Conservation (phyloP, 1,140 invertebrate genomes). For the Leptinotarsa undecemlineata region DNA sequence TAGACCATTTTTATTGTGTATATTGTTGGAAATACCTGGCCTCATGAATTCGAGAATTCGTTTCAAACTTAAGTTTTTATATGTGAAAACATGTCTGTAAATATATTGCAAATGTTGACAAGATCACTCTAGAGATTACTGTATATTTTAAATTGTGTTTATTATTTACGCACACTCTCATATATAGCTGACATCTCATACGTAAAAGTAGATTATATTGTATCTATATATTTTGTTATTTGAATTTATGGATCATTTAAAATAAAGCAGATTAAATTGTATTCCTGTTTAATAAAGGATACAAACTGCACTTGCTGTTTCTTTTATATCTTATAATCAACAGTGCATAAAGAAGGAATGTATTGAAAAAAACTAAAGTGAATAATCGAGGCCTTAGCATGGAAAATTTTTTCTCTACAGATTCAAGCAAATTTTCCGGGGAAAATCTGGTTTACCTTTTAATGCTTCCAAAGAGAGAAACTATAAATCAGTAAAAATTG, state of each 20-base stretch:
- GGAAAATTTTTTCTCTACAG: no score
- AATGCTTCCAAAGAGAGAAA: no score
- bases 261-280: constrained; percentile 6
- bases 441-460: no score
- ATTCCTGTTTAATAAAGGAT: background rate
- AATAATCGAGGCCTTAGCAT: no score
- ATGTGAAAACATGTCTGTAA: background rate
- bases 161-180: background rate
- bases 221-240: constrained; percentile 7
- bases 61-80: background rate
- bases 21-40: background rate
- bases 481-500: no score
- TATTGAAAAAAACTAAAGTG: no score
- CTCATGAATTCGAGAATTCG: no score
- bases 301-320: background rate
- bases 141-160: background rate
- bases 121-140: background rate
- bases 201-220: background rate
- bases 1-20: background rate
- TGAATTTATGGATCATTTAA: background rate
- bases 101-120: background rate
- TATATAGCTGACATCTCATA: background rate
- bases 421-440: no score
- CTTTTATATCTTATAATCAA: background rate
- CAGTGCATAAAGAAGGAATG: no score